These are phyloP conservation scores for Drosophila hamatofila DNA, from an alignment of 2,888 invertebrate genomes.

Conservation along the genomic window DNA sequence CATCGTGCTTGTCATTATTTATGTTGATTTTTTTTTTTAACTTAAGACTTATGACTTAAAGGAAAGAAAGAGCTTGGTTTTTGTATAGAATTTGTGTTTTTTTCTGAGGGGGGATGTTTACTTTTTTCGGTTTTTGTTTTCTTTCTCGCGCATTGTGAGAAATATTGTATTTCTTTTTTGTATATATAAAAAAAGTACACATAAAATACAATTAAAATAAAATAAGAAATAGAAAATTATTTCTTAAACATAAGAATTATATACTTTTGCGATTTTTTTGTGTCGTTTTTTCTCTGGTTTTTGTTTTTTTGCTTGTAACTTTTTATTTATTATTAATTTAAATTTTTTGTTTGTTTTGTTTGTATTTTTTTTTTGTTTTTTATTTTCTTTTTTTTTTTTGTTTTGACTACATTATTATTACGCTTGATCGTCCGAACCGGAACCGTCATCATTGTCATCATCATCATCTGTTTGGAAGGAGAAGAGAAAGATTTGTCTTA, in stretches of 20 bases:
- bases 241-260: slow-evolving; percentile 84
- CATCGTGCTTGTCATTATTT: slow-evolving; percentile 32
- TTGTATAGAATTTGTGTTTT: slow-evolving; percentile 58
- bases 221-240: slow-evolving; percentile 85
- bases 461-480: slow-evolving; percentile 79
- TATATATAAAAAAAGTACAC: slow-evolving; percentile 83
- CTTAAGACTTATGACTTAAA: slow-evolving; percentile 78
- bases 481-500: slow-evolving; percentile 14
- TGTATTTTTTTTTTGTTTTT: slow-evolving; percentile 72
- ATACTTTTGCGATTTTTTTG: slow-evolving; percentile 81
- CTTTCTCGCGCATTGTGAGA: slow-evolving; percentile 49
- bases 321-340: slow-evolving; percentile 82
- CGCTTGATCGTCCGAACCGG: slow-evolving; percentile 85
- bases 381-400: slow-evolving; percentile 70
- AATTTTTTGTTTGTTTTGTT: slow-evolving; percentile 77
- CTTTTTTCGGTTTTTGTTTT: slow-evolving; percentile 68
- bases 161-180: slow-evolving; percentile 76
- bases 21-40: slow-evolving; percentile 40
- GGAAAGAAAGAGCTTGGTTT: slow-evolving; percentile 68
- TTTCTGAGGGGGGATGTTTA: slow-evolving; percentile 60
- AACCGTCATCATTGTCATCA: slow-evolving; percentile 84
- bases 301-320: slow-evolving; percentile 75
- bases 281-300: slow-evolving; percentile 74
- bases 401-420: slow-evolving; percentile 85
- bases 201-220: slow-evolving; percentile 85